phyloP scores from a whole-genome alignment of 2,797 vertebrate species.

The Rhinoraja longicauda region DNA sequence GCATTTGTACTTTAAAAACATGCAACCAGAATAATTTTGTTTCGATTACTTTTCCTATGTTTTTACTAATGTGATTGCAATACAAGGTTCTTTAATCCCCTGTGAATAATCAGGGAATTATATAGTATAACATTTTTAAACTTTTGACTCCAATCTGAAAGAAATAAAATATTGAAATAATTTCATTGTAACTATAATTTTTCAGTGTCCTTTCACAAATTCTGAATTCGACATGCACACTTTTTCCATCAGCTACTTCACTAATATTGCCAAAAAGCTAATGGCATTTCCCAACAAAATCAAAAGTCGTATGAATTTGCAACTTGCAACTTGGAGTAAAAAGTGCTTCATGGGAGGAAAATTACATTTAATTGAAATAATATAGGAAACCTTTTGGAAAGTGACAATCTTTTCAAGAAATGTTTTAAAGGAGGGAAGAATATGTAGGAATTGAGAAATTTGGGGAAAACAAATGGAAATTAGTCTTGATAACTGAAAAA shows the following conservation, averaged over 20 bases:
- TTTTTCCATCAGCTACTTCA: background rate
- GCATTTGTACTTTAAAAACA: background rate
- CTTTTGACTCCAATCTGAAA: background rate
- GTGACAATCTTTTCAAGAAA: background rate
- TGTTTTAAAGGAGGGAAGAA: background rate
- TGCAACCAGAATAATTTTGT: background rate
- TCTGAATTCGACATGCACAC: background rate
- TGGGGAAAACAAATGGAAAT: background rate
- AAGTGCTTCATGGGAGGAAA: background rate
- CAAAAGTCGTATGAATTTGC: background rate
- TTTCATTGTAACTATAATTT: background rate
- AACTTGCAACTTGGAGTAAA: background rate
- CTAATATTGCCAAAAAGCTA: background rate
- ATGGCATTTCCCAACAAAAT: background rate
- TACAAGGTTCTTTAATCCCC: background rate
- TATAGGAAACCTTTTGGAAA: background rate
- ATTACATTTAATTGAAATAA: background rate
- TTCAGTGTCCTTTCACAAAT: background rate
- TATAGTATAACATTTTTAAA: background rate
- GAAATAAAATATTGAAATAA: background rate
- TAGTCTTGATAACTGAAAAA: background rate
- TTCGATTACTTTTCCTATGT: background rate
- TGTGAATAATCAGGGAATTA: background rate
- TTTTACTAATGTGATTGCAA: background rate
- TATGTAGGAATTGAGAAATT: background rate